Base-by-base conservation (phyloP, 1,140 invertebrate species). In the Cydia fagiglandana region DNA sequence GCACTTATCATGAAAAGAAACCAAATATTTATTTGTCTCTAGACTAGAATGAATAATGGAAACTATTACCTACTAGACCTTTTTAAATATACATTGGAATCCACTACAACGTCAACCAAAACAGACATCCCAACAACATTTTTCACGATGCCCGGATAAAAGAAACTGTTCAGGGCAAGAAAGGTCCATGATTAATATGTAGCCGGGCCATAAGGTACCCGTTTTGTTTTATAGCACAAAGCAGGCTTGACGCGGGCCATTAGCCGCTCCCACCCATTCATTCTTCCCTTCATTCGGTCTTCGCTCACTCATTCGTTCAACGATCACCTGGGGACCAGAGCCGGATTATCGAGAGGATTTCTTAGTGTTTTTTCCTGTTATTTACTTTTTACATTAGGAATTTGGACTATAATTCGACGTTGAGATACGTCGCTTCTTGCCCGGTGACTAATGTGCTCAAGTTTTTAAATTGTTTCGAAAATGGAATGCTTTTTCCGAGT, bases 211-310 rank as follows among this genome's bases (percentile, higher is more conserved):
- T 83, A 86, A 86, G 82, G 80, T 82, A 73, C 68, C 78, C 83
- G 81, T 88, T 88, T 87, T 87, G 86, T 89, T 87, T 86, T 85
- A 85, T 84, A 81, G 80, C 77, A 83, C 80, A 86, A 86, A 88
- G 78, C 81, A 84, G 83, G 84, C 87, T 85, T 89, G 86, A 88
- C 86, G 85, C 83, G 84, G 74, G 73, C 84, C 86, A 89, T 89
- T 89, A 89, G 78, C 75, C 79, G 77, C 70, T 64, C 80, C 87
- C 81, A 80, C 83, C 84, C 82, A 80, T 84, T 83, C 83, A 83
- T 81, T 86, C 80, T 68, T 56, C 77, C 79, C 64, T 77, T 80
- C 79, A 76, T 82, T 80, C 82, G 75, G 45, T 70, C 66, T 70
- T 70, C 66, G 66, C 77, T 83, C 81, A 79, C 79, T 83, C 84